phyloP scores from a whole-genome alignment of 2,797 vertebrate species.

The Lepus oiostolus region DNA sequence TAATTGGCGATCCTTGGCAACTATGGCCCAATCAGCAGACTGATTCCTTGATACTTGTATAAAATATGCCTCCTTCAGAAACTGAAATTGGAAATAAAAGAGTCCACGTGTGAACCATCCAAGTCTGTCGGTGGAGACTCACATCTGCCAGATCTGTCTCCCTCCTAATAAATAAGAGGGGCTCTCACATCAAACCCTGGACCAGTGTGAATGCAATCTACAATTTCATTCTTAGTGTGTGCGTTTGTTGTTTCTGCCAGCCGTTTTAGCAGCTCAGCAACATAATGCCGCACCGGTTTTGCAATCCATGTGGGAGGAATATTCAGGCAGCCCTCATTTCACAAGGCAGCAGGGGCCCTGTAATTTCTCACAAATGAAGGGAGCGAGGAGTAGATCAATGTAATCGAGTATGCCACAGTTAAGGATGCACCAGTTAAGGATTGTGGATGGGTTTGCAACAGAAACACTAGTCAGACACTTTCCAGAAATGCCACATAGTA shows the following conservation, averaged over 20 bases:
- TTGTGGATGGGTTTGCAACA: not conserved
- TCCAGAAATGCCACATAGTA: conserved; percentile 32
- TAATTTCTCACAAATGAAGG: conserved; percentile 56
- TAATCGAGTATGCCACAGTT: not conserved
- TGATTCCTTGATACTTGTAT: conserved; percentile 61
- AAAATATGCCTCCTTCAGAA: conserved; percentile 74
- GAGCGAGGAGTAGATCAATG: conserved; percentile 12
- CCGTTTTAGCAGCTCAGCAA: conserved; percentile 58
- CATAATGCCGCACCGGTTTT: conserved; percentile 54
- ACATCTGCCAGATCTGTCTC: conserved; percentile 67
- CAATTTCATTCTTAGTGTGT: conserved; percentile 20
- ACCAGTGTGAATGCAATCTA: not conserved
- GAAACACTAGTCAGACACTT: not conserved
- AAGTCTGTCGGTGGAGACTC: conserved; percentile 60
- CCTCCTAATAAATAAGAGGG: conserved; percentile 62
- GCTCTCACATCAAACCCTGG: conserved; percentile 26
- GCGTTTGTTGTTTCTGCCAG: conserved; percentile 65
- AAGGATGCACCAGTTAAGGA: conserved; percentile 61
- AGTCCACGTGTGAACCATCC: conserved; percentile 39
- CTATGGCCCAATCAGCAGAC: conserved; percentile 40
- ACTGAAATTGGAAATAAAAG: conserved; percentile 71
- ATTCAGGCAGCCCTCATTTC: conserved; percentile 68
- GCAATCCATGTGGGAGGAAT: conserved; percentile 67
- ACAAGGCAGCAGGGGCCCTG: conserved; percentile 42
- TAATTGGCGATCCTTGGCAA: conserved; percentile 51